A percentile compares a stretch with the other conserved stretches of the same genome.
phyloP scores from a whole-genome alignment of 2,113 vertebrate genomes.

The Passer montanus region DNA sequence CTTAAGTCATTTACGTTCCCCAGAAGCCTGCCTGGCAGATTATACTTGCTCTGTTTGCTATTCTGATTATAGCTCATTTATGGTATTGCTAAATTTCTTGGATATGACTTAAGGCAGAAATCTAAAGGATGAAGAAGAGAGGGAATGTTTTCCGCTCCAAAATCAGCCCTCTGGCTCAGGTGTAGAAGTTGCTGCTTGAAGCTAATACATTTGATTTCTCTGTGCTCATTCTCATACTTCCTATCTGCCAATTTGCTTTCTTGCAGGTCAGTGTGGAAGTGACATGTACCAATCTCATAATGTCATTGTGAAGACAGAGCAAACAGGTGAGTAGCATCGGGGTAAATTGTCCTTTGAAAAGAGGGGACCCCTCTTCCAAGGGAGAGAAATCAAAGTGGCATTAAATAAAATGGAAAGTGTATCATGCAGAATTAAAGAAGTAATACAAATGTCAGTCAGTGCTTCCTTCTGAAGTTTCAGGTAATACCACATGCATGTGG shows the following conservation, averaged over 20 bases:
- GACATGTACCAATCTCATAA: constrained; percentile 81
- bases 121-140: not conserved
- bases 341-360: not conserved
- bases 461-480: not conserved
- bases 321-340: constrained; percentile 71
- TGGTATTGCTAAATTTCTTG: not conserved
- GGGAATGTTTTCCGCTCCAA: not conserved
- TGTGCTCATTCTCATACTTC: not conserved
- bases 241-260: constrained; percentile 15
- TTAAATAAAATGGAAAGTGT: not conserved
- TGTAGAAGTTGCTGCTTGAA: not conserved
- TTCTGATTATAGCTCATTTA: not conserved
- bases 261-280: constrained; percentile 80
- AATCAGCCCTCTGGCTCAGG: not conserved
- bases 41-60: not conserved
- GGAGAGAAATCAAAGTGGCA: not conserved
- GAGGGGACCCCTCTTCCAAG: not conserved
- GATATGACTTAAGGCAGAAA: not conserved
- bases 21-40: not conserved
- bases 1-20: not conserved
- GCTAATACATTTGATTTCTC: not conserved
- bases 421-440: not conserved
- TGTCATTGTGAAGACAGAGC: constrained; percentile 83
- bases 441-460: not conserved
- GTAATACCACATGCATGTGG: not conserved